A percentile compares a stretch with the other conserved stretches of the same genome.
phyloP scores from a whole-genome alignment of 2,888 invertebrate genomes.

The Chloromyia formosa region DNA sequence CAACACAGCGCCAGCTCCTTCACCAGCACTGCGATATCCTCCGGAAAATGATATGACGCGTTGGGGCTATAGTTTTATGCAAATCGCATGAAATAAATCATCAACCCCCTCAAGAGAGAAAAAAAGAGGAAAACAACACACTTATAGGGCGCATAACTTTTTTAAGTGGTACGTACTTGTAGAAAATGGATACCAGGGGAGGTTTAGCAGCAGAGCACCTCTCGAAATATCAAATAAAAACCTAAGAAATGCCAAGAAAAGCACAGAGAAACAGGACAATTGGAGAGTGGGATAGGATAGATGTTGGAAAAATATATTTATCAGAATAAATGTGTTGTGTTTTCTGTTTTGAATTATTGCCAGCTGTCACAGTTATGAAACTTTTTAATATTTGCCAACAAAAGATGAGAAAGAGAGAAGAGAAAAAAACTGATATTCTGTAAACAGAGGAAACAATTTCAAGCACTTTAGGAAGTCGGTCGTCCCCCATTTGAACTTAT shows the following conservation, averaged over 20 bases:
- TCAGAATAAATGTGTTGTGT: slow-evolving; percentile 19
- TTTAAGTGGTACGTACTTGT: slow-evolving; percentile 24
- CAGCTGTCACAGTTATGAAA: slow-evolving; percentile 48
- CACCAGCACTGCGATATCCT: no score
- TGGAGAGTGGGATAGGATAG: not conserved
- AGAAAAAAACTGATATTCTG: no score
- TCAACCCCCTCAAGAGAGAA: no score
- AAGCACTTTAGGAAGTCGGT: not conserved
- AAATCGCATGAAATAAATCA: slow-evolving; percentile 42
- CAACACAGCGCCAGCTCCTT: no score
- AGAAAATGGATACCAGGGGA: not conserved
- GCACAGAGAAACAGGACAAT: not conserved
- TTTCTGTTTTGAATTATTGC: slow-evolving; percentile 49
- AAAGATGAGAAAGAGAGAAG: slow-evolving; percentile 45
- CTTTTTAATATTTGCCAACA: slow-evolving; percentile 46
- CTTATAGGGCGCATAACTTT: slow-evolving; percentile 1
- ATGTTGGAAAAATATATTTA: slow-evolving; percentile 8
- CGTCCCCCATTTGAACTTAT: no score
- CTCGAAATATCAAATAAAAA: not conserved
- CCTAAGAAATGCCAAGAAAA: not conserved
- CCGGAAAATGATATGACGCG: not conserved
- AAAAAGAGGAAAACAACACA: no score
- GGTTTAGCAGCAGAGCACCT: not conserved
- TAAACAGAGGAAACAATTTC: not conserved
- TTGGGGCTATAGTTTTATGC: slow-evolving; percentile 37